Conservation (phyloP, 2,113 vertebrate species). For the Prunella himalayana region DNA sequence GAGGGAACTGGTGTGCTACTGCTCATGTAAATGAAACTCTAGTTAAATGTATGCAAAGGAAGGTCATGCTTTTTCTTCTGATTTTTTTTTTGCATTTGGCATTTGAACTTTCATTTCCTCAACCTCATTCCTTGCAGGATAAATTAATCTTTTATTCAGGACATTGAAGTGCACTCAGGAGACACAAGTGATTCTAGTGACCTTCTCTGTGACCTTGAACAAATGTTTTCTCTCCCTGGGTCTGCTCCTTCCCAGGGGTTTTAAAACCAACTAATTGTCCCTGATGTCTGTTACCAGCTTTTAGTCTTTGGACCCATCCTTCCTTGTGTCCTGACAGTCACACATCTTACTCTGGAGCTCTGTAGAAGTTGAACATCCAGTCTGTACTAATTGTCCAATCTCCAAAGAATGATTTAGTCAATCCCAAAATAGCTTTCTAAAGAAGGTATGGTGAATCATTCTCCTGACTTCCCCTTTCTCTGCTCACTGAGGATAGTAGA, state of each 20-base stretch:
- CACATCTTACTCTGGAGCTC: background rate
- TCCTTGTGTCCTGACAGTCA: background rate
- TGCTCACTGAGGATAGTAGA: background rate
- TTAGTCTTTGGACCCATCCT: background rate
- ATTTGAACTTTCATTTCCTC: background rate
- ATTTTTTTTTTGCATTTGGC: background rate
- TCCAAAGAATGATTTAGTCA: background rate
- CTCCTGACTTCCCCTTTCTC: background rate
- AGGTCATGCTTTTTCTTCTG: background rate
- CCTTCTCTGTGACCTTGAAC: conserved; percentile 3
- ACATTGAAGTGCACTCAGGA: background rate
- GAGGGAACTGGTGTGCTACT: background rate
- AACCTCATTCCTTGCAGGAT: background rate
- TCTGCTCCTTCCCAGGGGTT: background rate
- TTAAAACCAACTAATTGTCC: background rate
- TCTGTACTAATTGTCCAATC: background rate
- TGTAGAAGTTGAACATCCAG: background rate
- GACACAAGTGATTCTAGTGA: background rate
- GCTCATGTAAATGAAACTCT: background rate
- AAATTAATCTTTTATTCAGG: conserved; percentile 19
- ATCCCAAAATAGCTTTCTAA: conserved; percentile 20
- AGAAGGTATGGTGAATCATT: conserved; percentile 6
- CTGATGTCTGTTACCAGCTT: background rate
- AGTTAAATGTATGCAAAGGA: background rate
- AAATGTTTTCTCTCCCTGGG: background rate